Evolutionary conservation across 2,113 vertebrate species (phyloP).

Genomic region (Ammodytes marinus): DNA sequence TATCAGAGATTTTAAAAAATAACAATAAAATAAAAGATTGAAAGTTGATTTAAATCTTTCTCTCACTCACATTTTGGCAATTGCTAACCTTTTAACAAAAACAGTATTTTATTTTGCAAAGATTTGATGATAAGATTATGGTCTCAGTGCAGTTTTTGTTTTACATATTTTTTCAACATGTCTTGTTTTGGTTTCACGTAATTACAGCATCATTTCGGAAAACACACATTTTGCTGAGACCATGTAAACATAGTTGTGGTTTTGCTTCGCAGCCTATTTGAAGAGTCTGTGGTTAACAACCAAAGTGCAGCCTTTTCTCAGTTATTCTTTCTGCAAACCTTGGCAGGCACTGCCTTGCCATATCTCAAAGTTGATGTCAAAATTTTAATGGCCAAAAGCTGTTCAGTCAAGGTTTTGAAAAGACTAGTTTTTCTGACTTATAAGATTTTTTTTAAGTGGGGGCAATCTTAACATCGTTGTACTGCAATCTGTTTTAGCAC

Average conservation of each 20-base stretch:
- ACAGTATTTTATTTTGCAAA: not conserved
- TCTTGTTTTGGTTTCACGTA: constrained; percentile 28
- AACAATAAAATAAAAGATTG: no score
- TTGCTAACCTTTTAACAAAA: not conserved
- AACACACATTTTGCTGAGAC: constrained; percentile 52
- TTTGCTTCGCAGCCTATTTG: constrained; percentile 57
- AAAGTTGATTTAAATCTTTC: not conserved
- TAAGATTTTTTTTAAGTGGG: not conserved
- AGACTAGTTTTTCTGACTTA: not conserved
- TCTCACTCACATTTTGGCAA: not conserved
- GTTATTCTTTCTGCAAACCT: constrained; percentile 46
- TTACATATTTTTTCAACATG: constrained; percentile 14
- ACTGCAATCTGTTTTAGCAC: not conserved
- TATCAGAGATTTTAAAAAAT: not conserved
- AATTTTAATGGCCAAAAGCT: not conserved
- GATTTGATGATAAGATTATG: not conserved
- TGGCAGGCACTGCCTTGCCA: constrained; percentile 11
- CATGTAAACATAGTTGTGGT: constrained; percentile 66
- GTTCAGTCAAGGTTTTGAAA: not conserved
- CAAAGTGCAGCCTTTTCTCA: constrained; percentile 51
- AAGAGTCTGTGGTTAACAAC: constrained; percentile 58
- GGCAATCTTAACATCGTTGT: not conserved
- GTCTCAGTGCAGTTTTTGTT: constrained; percentile 8
- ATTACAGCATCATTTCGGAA: constrained; percentile 39
- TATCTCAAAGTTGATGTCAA: constrained; percentile 28